Evolutionary conservation across 92 coral and sea anemone genomes (phyloP).

Genomic region (Scolanthus callimorphus): DNA sequence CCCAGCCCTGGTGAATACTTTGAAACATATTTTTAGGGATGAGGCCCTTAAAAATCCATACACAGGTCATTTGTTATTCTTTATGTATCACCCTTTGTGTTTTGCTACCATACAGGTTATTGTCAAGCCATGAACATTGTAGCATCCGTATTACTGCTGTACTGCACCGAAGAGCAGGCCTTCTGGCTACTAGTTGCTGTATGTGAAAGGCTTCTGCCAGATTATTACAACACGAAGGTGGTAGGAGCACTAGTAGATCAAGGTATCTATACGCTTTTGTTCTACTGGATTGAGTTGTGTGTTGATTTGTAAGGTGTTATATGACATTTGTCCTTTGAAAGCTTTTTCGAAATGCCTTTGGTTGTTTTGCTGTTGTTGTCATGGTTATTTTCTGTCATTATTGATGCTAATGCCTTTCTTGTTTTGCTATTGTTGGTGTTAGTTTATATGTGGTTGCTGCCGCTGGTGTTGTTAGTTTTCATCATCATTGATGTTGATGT

Average conservation of each 20-base stretch:
- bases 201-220: conserved; percentile 96
- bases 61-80: too few species aligned
- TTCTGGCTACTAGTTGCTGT: conserved; percentile 98
- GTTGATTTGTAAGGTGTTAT: background rate
- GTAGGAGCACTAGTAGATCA: conserved; percentile 99
- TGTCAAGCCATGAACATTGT: conserved; percentile 99
- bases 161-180: conserved; percentile 98
- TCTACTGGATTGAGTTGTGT: background rate
- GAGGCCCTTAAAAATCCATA: too few species aligned
- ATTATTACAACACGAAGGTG: conserved; percentile 94
- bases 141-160: conserved; percentile 87
- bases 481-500: too few species aligned
- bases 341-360: too few species aligned
- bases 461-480: too few species aligned
- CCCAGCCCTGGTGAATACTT: too few species aligned
- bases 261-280: conserved; percentile 69
- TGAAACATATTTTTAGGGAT: too few species aligned
- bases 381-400: background rate
- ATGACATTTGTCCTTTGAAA: background rate
- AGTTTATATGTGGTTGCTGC: too few species aligned
- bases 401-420: background rate
- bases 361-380: background rate
- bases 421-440: too few species aligned
- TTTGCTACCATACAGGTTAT: conserved; percentile 57
- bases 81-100: too few species aligned